phyloP scores from a whole-genome alignment of 2,888 invertebrate species.

The Stenurella melanura region DNA sequence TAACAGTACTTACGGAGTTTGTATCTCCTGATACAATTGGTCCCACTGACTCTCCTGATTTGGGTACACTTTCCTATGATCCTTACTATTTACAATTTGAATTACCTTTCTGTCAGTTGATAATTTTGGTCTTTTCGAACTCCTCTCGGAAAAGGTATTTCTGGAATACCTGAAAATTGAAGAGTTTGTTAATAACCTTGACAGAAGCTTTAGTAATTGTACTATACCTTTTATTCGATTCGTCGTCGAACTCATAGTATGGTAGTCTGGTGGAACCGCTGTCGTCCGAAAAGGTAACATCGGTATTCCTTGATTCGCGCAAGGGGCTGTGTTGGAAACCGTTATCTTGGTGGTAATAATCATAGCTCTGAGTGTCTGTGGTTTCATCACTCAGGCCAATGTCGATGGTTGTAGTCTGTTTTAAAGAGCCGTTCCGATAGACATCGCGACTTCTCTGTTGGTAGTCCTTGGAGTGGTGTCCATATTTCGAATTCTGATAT shows the following conservation, averaged over 20 bases:
- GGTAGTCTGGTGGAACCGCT: constrained; percentile 68
- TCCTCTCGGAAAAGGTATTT: constrained; percentile 57
- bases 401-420: constrained; percentile 58
- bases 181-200: not conserved
- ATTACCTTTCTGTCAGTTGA: constrained; percentile 49
- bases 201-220: not conserved
- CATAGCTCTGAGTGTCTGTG: constrained; percentile 65
- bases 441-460: constrained; percentile 47
- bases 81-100: constrained; percentile 52
- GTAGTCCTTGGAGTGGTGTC: constrained; percentile 25
- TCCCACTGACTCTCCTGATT: constrained; percentile 60
- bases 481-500: constrained; percentile 19
- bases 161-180: constrained; percentile 51
- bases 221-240: constrained; percentile 60
- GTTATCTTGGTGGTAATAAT: constrained; percentile 66
- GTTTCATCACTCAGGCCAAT: constrained; percentile 68
- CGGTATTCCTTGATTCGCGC: constrained; percentile 60
- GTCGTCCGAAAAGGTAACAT: constrained; percentile 66
- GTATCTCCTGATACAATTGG: constrained; percentile 65
- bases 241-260: constrained; percentile 65
- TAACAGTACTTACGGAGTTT: constrained; percentile 59
- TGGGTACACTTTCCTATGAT: constrained; percentile 61
- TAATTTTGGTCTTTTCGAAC: constrained; percentile 54
- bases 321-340: constrained; percentile 63
- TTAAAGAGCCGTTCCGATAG: constrained; percentile 48